Evolutionary conservation across 1,140 invertebrate species (phyloP).

Genomic region (Pygmarrhopalites habei): DNA sequence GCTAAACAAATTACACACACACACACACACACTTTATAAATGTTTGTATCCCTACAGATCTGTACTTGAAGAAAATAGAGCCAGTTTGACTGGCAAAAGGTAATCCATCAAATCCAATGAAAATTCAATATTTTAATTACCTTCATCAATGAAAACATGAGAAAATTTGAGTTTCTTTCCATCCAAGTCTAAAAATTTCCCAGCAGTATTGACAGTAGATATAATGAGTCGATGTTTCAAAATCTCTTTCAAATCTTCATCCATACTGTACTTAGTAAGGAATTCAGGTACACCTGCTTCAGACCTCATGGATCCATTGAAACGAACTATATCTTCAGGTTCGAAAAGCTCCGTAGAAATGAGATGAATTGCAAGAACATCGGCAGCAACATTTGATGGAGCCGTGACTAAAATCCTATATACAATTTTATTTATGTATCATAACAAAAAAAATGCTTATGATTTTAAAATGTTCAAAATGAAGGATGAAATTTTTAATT

Average conservation of each 20-base stretch:
- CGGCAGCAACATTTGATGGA: slow-evolving; percentile 81
- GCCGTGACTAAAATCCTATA: slow-evolving; percentile 69
- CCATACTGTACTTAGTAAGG: slow-evolving; percentile 60
- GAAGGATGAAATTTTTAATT: no score
- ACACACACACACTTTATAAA: no score
- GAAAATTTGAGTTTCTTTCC: slow-evolving; percentile 70
- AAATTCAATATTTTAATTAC: no score
- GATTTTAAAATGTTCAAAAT: no score
- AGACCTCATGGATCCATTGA: slow-evolving; percentile 47
- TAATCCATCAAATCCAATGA: no score
- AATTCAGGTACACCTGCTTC: slow-evolving; percentile 43
- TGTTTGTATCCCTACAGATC: no score
- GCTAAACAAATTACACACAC: no score
- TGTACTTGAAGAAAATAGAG: no score
- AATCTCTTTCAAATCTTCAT: slow-evolving; percentile 47
- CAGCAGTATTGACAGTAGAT: slow-evolving; percentile 71
- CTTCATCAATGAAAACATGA: slow-evolving; percentile 83
- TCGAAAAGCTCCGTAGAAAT: slow-evolving; percentile 51
- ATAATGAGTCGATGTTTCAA: slow-evolving; percentile 69
- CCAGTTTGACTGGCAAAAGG: no score
- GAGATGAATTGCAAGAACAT: slow-evolving; percentile 64
- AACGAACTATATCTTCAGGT: slow-evolving; percentile 59
- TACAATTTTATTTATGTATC: no score
- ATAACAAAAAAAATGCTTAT: no score
- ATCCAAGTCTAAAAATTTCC: slow-evolving; percentile 58